phyloP scores from a whole-genome alignment of 2,113 vertebrate genomes.

The Oreochromis niloticus region DNA sequence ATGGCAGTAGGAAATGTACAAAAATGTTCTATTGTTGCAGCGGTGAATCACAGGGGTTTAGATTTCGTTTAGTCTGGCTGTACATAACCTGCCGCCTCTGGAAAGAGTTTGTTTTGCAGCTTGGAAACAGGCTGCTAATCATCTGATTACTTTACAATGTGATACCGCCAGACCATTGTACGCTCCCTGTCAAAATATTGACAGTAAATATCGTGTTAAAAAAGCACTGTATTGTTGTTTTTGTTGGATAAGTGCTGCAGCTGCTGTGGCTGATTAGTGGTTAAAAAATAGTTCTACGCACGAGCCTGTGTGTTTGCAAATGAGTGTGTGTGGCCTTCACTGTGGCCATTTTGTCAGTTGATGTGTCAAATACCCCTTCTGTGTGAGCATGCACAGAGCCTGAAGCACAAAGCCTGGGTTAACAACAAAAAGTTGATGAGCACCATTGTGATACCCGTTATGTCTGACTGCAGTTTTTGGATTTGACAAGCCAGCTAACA shows the following conservation, averaged over 20 bases:
- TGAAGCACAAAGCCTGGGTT: not conserved
- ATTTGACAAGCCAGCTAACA: not conserved
- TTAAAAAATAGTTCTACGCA: not conserved
- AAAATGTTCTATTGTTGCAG: not conserved
- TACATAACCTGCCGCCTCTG: not conserved
- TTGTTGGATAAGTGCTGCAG: not conserved
- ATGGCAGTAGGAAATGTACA: not conserved
- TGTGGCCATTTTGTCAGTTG: not conserved
- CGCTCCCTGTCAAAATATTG: not conserved
- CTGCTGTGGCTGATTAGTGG: not conserved
- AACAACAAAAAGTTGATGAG: not conserved
- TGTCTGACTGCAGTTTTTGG: not conserved
- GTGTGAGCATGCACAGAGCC: not conserved
- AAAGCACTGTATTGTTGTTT: not conserved
- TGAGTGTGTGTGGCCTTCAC: not conserved
- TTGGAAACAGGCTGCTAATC: not conserved
- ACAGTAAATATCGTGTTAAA: not conserved
- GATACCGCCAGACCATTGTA: not conserved
- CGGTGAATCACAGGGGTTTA: not conserved
- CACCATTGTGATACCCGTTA: not conserved
- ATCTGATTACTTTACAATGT: not conserved
- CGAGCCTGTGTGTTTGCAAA: not conserved
- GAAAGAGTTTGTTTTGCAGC: not conserved
- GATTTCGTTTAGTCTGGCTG: not conserved
- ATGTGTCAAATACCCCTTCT: not conserved